Evolutionary conservation across 1,140 invertebrate genomes (phyloP), one percentile per base, ranked within the genome.

Genomic region (Agrypnia vestita): DNA sequence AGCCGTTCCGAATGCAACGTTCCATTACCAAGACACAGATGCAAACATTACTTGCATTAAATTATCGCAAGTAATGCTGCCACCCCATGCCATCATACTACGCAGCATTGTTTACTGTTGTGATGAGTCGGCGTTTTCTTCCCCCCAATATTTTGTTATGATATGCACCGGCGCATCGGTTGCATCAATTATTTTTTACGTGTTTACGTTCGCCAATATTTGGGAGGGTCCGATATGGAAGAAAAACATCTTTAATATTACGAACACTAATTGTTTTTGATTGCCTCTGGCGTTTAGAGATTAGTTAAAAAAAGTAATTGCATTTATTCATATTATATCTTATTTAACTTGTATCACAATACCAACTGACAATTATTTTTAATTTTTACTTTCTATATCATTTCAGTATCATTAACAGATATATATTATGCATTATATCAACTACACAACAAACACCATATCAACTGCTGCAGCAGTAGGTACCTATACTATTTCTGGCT

Each of bases 101-200:
- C 21, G 84, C 83, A 84, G 85, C 86, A 87, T 86, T 90, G 89
- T 90, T 90, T 90, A 90, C 88, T 90, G 87, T 90, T 90, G 89
- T 90, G 89, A 90, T 90, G 89, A 90, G 85, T 88, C 84, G 84
- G 87, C 88, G 73, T 69, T 85, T 86, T 87, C 76, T 86, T 85
- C 25, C 86, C 86, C 87, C 82, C 73, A 79, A 55, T 78, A 76
- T 79, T 81, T 81, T 75, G 79, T 80, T 76, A 79, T 82, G 71
- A 79, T 76, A 76, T 62, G 71, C 72, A 67, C 53, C 46, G 25
- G 73, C 55, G 74, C 73, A 75, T 78, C 67, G 51, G 75, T 43
- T 79, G 81, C 81, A 82, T 82, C 81, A 82, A 82, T 82, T 82
- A 79, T 62, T 79, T 82, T 79, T 82, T 75, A 15, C 67, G n/a